Evolutionary conservation across 2,888 invertebrate species (phyloP), one percentile per base, ranked within the genome.

Genomic region (Andrena camellia): DNA sequence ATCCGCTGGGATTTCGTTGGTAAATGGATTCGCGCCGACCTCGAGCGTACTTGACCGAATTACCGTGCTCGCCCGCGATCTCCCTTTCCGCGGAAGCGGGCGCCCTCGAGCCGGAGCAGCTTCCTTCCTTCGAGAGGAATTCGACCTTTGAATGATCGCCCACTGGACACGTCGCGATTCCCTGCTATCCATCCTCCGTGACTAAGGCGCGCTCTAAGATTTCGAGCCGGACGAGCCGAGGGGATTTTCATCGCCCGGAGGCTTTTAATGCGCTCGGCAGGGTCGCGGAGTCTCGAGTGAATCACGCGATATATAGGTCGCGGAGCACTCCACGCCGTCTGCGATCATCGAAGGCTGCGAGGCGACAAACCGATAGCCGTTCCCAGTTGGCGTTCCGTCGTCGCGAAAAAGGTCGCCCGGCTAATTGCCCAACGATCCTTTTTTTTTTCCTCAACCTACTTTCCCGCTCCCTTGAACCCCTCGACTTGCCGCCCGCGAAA

Each of bases 221-320:
- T 42, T 42, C 42, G 42, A 42, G 42, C 42, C 5, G 42, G 42
- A 4, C 42, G 42, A 42, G 17, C 5, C 42, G 42, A 42, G 42
- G 42, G 42, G 42, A 17, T 42, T 42, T 42, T 42, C 42, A 42
- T 42, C 42, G 42, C 42, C 42, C 42, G 42, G 57, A 26, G 59
- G 13, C 13, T 29, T 13, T 59, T 1, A 6, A 29, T 26, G 31
- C 33, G 35, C 33, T 2, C 20, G 50, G 26, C 75, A 76, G n/a
- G 62, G 62, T 52, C 76, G 33, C 17, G 10, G 33, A 29, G 8
- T 4, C 17, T 4, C 17, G 17, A 42, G 78, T 81, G 81, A 81
- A 74, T 81, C 81, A 78, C 73, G 59, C 69, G 81, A 26, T 66
- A 81, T 77, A 84, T 80, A 31, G 54, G 79, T 76, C 75, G 78